Evolutionary conservation across 2,113 vertebrate genomes (phyloP).

Genomic region (Phalacrocorax pelagicus): DNA sequence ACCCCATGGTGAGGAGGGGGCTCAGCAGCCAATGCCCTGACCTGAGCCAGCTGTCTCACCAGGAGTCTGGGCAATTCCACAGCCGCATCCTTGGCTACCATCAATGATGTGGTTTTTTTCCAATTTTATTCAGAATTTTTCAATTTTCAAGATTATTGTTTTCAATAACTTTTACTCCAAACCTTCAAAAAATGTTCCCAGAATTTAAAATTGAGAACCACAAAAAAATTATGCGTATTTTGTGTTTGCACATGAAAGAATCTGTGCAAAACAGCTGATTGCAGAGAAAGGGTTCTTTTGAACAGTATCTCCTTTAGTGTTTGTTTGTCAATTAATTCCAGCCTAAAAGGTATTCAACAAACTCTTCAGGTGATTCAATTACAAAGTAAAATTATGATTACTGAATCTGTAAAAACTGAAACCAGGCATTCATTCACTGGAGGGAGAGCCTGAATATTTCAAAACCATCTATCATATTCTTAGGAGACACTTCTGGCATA

Average conservation of each 20-base stretch:
- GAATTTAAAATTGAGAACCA: neutral
- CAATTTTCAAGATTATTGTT: neutral
- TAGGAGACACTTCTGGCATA: neutral
- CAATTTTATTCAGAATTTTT: neutral
- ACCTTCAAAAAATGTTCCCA: neutral
- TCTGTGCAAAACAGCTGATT: neutral
- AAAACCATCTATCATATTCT: neutral
- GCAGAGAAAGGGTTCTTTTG: neutral
- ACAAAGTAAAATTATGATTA: neutral
- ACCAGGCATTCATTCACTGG: neutral
- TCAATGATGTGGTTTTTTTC: rapidly evolving
- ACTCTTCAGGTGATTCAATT: neutral
- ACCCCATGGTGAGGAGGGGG: no score
- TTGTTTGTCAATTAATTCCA: neutral
- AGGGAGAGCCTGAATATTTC: neutral
- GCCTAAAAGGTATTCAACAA: neutral
- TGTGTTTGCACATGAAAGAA: neutral
- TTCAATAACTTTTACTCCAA: neutral
- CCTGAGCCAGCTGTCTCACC: neutral
- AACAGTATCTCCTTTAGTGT: neutral
- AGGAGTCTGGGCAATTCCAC: neutral
- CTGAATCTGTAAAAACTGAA: neutral
- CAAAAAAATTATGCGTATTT: neutral
- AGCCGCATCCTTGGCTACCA: neutral
- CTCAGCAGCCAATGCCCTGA: neutral